These are phyloP conservation scores for Amphipoea oculea DNA, from an alignment of 2,888 invertebrate genomes.

Conservation along the genomic window DNA sequence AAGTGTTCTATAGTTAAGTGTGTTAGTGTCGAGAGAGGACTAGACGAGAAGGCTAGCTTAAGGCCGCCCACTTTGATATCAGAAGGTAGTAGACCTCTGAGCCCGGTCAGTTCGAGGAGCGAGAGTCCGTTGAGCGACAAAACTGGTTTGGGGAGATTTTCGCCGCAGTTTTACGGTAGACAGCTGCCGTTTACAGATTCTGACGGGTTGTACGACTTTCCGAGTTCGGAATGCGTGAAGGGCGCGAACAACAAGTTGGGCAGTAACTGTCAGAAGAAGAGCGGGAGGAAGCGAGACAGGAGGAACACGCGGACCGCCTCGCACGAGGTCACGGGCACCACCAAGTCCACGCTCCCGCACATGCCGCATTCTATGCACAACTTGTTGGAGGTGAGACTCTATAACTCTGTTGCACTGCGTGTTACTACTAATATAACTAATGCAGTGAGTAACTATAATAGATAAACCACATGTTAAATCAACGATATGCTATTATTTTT, in stretches of 20 bases:
- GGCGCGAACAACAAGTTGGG: slow-evolving; percentile 88
- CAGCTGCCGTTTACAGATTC: slow-evolving; percentile 94
- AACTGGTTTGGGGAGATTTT: slow-evolving; percentile 92
- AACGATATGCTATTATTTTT: background rate
- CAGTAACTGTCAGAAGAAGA: slow-evolving; percentile 90
- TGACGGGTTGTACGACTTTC: slow-evolving; percentile 95
- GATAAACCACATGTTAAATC: background rate
- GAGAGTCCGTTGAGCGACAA: slow-evolving; percentile 95
- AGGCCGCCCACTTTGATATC: slow-evolving; percentile 90
- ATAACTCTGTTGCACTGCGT: background rate
- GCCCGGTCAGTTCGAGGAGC: slow-evolving; percentile 94
- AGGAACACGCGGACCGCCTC: slow-evolving; percentile 89
- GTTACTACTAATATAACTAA: background rate
- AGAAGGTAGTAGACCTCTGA: slow-evolving; percentile 90
- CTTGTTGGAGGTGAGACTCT: slow-evolving; percentile 90
- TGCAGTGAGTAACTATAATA: background rate
- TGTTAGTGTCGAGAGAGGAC: slow-evolving; percentile 89
- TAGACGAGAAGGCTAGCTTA: slow-evolving; percentile 86
- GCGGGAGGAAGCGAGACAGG: slow-evolving; percentile 91
- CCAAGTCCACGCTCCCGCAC: slow-evolving; percentile 90
- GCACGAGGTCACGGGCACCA: slow-evolving; percentile 85
- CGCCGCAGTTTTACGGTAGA: slow-evolving; percentile 93
- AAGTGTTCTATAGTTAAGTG: slow-evolving; percentile 90
- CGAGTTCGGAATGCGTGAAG: slow-evolving; percentile 93
- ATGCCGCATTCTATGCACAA: slow-evolving; percentile 90